Evolutionary conservation across 2,888 invertebrate genomes (phyloP).

Genomic region (Brassicogethes aeneus): DNA sequence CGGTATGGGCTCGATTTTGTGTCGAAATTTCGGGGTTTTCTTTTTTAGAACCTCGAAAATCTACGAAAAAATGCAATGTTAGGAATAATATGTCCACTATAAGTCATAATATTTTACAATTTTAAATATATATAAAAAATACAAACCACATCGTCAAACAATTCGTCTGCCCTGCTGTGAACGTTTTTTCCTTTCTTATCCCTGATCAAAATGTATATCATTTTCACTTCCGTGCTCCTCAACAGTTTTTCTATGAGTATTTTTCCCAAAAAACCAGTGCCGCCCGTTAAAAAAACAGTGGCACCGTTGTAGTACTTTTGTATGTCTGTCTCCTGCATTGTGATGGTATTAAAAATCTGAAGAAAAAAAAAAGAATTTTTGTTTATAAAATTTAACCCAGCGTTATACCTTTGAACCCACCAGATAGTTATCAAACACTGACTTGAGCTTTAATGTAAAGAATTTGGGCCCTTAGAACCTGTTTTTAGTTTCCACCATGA

Average conservation of each 20-base stretch:
- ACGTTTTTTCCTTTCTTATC: constrained; percentile 54
- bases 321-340: constrained; percentile 26
- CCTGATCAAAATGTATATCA: constrained; percentile 48
- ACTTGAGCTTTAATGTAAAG: too few species aligned
- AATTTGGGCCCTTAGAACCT: too few species aligned
- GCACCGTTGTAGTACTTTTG: constrained; percentile 36
- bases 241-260: constrained; percentile 52
- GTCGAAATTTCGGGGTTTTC: constrained; percentile 50
- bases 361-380: too few species aligned
- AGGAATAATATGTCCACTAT: background rate
- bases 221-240: constrained; percentile 37
- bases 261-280: constrained; percentile 50
- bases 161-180: constrained; percentile 54
- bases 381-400: too few species aligned
- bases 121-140: background rate
- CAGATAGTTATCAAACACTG: too few species aligned
- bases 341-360: too few species aligned
- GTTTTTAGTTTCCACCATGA: too few species aligned
- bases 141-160: constrained; percentile 54
- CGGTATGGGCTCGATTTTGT: constrained; percentile 58
- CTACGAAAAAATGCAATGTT: constrained; percentile 28
- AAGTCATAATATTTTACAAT: background rate
- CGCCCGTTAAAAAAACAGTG: constrained; percentile 41
- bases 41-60: constrained; percentile 46
- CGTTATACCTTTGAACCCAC: too few species aligned